Evolutionary conservation across 2,797 vertebrate species (phyloP).

Genomic region (Coregonus ussuriensis): DNA sequence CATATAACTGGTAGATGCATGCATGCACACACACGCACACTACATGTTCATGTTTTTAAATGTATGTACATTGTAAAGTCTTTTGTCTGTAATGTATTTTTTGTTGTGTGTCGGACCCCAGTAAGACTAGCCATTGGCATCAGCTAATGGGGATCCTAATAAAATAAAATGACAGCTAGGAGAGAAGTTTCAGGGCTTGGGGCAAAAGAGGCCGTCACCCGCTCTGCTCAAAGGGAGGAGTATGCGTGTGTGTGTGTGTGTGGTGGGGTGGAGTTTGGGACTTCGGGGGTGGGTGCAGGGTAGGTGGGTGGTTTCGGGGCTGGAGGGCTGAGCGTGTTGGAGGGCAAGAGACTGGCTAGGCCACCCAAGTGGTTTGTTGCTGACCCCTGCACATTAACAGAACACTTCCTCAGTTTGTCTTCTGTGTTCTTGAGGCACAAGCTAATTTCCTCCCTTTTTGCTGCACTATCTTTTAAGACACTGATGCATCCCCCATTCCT

Average conservation of each 20-base stretch:
- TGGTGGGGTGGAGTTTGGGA: constrained; percentile 21
- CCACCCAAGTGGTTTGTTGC: constrained; percentile 90
- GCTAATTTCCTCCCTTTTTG: constrained; percentile 85
- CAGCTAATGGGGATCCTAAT: too few species aligned
- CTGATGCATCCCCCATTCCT: neutral
- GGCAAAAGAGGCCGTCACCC: constrained; percentile 19
- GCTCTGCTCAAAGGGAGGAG: constrained; percentile 45
- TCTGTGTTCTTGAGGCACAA: constrained; percentile 89
- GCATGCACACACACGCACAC: too few species aligned
- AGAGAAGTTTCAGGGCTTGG: constrained; percentile 5
- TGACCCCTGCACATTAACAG: constrained; percentile 90
- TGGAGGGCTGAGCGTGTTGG: constrained; percentile 13
- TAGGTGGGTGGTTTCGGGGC: constrained; percentile 24
- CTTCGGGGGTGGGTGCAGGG: constrained; percentile 55
- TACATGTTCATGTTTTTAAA: too few species aligned
- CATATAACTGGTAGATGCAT: too few species aligned
- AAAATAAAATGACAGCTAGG: constrained; percentile 23
- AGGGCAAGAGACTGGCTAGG: constrained; percentile 37
- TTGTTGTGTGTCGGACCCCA: too few species aligned
- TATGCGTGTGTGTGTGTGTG: constrained; percentile 18
- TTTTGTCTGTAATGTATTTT: too few species aligned
- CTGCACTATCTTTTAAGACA: constrained; percentile 8
- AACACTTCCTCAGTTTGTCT: constrained; percentile 95
- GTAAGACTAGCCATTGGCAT: too few species aligned
- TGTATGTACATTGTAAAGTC: too few species aligned